Conservation (phyloP, 2,797 vertebrate genomes). For the Gobio occitaniae region DNA sequence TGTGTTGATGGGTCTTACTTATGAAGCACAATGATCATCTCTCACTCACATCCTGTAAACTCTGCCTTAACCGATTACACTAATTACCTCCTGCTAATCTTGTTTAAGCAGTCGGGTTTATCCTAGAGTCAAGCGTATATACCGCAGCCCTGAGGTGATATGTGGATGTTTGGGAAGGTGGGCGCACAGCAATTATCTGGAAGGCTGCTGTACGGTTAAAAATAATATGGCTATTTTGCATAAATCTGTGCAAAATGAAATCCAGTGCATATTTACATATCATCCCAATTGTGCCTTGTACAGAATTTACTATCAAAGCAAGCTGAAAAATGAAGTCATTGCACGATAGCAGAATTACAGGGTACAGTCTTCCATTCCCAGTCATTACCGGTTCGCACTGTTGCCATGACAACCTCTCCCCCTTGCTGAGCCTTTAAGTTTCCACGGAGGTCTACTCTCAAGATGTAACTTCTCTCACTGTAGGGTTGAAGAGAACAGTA, state of each 20-base stretch:
- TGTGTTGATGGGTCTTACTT: slow-evolving; percentile 29
- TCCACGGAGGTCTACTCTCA: slow-evolving; percentile 40
- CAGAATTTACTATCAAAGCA: slow-evolving; percentile 10
- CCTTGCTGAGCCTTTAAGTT: slow-evolving; percentile 51
- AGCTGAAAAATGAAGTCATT: slow-evolving; percentile 46
- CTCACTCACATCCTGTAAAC: slow-evolving; percentile 69
- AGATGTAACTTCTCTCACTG: slow-evolving; percentile 42
- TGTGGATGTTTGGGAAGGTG: slow-evolving; percentile 16
- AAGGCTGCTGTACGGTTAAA: slow-evolving; percentile 9
- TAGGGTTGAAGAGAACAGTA: neutral
- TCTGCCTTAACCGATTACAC: slow-evolving; percentile 45
- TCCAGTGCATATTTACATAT: slow-evolving; percentile 6
- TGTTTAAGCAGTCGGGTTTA: slow-evolving; percentile 56
- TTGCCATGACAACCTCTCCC: slow-evolving; percentile 72
- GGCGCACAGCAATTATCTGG: slow-evolving; percentile 25
- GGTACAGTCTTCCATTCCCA: slow-evolving; percentile 45
- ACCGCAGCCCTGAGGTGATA: slow-evolving; percentile 14
- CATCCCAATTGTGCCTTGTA: neutral
- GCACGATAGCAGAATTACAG: slow-evolving; percentile 36
- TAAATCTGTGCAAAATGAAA: neutral
- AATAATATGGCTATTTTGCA: neutral
- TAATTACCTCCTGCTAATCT: slow-evolving; percentile 60
- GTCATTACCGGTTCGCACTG: slow-evolving; percentile 53
- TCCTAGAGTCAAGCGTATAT: slow-evolving; percentile 44
- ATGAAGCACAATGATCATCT: slow-evolving; percentile 42